Evolutionary conservation across 2,797 vertebrate species (phyloP).

Genomic region (Micropoecilia bifurca): DNA sequence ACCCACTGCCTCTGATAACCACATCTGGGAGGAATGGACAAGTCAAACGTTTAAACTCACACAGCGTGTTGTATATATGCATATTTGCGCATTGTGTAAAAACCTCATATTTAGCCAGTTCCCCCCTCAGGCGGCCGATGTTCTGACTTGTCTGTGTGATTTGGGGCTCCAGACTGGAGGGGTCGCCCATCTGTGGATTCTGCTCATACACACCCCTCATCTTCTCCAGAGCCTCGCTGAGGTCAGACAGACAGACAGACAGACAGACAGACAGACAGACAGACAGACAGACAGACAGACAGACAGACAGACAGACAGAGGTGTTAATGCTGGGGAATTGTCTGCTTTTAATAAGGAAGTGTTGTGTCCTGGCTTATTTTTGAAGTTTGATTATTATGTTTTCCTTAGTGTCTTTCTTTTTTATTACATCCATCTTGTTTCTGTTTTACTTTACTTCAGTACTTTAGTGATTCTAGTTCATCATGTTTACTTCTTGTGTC

Average conservation of each 20-base stretch:
- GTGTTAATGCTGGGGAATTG: conserved; percentile 23
- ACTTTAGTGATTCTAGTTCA: too few relatives aligned
- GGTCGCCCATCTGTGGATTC: conserved; percentile 93
- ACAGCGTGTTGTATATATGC: background rate
- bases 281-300: too few relatives aligned
- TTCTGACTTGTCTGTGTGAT: conserved; percentile 89
- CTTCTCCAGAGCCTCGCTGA: conserved; percentile 93
- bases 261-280: too few relatives aligned
- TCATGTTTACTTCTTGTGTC: too few relatives aligned
- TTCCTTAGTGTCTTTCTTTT: too few relatives aligned
- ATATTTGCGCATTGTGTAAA: background rate
- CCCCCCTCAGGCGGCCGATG: conserved; percentile 87
- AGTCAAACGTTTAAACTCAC: background rate
- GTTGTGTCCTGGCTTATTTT: too few relatives aligned
- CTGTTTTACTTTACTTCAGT: too few relatives aligned
- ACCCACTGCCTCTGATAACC: conserved; percentile 84
- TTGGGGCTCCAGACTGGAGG: conserved; percentile 91
- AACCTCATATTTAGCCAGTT: conserved; percentile 94
- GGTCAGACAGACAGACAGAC: conserved; percentile 21
- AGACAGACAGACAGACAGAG: conserved; percentile 16
- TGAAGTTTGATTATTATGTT: too few relatives aligned
- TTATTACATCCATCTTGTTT: too few relatives aligned
- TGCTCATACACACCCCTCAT: conserved; percentile 97
- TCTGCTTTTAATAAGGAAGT: background rate
- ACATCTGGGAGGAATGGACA: conserved; percentile 70